Percentiles rank a stretch among this genome's conserved stretches.
Evolutionary conservation across 2,888 invertebrate genomes (phyloP).

Genomic region (Cheilosia soror): DNA sequence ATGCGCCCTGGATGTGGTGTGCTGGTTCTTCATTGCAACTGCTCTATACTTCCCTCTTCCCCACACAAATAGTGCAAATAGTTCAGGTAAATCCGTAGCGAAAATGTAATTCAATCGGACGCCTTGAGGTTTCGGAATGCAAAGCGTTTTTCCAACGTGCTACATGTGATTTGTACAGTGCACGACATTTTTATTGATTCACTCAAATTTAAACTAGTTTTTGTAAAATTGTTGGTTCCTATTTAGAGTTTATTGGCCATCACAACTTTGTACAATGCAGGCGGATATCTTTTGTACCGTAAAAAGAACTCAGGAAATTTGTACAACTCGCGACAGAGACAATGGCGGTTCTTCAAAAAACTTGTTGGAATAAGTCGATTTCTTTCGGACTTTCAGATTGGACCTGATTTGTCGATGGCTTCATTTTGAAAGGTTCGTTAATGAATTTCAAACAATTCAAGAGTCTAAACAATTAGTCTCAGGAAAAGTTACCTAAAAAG

Average conservation of each 20-base stretch:
- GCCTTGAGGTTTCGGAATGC: conserved; percentile 63
- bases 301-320: too few relatives aligned
- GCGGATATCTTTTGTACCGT: too few relatives aligned
- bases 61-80: conserved; percentile 5
- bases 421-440: too few relatives aligned
- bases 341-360: too few relatives aligned
- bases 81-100: conserved; percentile 11
- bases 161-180: background rate
- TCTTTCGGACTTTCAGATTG: too few relatives aligned
- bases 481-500: too few relatives aligned
- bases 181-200: background rate
- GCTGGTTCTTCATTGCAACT: background rate
- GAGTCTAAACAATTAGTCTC: too few relatives aligned
- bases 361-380: too few relatives aligned
- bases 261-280: too few relatives aligned
- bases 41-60: background rate
- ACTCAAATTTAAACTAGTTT: background rate
- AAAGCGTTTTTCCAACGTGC: conserved; percentile 30
- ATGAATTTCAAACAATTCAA: too few relatives aligned
- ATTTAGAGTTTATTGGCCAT: background rate
- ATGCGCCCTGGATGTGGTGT: background rate
- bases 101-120: conserved; percentile 59
- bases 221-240: background rate
- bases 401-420: too few relatives aligned
- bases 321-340: too few relatives aligned